phyloP scores from a whole-genome alignment of 2,113 vertebrate species.

The Thalassarche chlororhynchos region DNA sequence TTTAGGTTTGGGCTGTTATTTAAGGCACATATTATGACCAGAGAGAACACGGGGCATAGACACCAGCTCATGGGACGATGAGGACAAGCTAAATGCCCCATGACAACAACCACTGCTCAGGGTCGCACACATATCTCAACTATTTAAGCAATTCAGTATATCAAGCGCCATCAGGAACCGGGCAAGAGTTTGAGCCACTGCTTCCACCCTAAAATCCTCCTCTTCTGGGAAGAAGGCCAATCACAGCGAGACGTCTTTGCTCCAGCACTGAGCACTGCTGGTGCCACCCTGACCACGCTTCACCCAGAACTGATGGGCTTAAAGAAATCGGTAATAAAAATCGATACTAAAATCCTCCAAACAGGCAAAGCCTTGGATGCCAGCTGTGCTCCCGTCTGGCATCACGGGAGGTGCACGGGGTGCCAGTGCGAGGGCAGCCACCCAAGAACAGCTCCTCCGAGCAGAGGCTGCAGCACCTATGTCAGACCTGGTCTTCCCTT shows the following conservation, averaged over 20 bases:
- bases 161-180: neutral
- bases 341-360: neutral
- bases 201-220: neutral
- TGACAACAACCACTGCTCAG: neutral
- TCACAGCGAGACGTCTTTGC: neutral
- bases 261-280: neutral
- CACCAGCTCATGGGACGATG: neutral
- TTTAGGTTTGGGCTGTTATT: conserved; percentile 32
- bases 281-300: neutral
- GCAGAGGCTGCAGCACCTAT: neutral
- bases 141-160: neutral
- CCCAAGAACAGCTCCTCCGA: neutral
- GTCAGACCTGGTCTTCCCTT: neutral
- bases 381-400: neutral
- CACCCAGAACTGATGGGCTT: neutral
- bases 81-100: neutral
- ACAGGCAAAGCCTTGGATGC: neutral
- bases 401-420: rapidly evolving
- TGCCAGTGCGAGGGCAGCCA: neutral
- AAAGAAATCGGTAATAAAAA: neutral
- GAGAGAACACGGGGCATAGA: neutral
- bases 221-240: neutral
- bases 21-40: neutral
- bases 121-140: neutral
- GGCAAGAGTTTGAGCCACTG: neutral